Conservation (phyloP, 1,140 invertebrate genomes). For the Agraylea sexmaculata region DNA sequence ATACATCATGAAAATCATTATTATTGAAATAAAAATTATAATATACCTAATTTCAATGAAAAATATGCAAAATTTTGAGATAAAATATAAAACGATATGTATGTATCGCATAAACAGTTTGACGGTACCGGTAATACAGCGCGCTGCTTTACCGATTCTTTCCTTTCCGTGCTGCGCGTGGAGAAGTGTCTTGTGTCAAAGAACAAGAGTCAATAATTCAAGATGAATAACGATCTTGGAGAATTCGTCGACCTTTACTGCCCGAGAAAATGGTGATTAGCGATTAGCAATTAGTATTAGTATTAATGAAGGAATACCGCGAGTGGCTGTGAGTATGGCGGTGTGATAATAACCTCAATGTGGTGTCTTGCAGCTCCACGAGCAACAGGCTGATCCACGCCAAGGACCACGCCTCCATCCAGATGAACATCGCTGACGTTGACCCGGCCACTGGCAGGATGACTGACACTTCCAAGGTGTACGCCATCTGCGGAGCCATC, state of each 20-base stretch:
- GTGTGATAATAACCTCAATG: too few relatives aligned
- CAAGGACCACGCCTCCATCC: slow-evolving; percentile 98
- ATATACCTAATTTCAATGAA: not conserved
- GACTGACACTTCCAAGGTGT: slow-evolving; percentile 80
- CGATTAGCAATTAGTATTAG: not conserved
- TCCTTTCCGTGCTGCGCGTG: too few relatives aligned
- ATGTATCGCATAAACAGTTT: not conserved
- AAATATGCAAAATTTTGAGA: not conserved
- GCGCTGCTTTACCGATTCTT: too few relatives aligned
- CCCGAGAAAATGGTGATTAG: slow-evolving; percentile 88
- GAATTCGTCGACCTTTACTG: slow-evolving; percentile 98
- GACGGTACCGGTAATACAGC: too few relatives aligned
- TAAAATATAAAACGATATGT: not conserved
- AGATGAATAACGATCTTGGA: slow-evolving; percentile 96
- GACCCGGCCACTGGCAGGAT: slow-evolving; percentile 90
- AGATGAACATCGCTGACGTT: slow-evolving; percentile 92
- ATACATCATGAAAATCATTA: too few relatives aligned
- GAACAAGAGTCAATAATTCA: slow-evolving; percentile 22
- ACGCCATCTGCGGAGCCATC: slow-evolving; percentile 95
- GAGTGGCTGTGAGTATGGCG: too few relatives aligned
- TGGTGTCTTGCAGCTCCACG: slow-evolving; percentile 80
- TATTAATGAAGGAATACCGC: too few relatives aligned
- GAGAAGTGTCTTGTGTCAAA: too few relatives aligned
- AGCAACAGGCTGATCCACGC: slow-evolving; percentile 97
- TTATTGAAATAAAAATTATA: too few relatives aligned